Evolutionary conservation across 1,140 invertebrate genomes (phyloP).

Genomic region (Aphelinus certus): DNA sequence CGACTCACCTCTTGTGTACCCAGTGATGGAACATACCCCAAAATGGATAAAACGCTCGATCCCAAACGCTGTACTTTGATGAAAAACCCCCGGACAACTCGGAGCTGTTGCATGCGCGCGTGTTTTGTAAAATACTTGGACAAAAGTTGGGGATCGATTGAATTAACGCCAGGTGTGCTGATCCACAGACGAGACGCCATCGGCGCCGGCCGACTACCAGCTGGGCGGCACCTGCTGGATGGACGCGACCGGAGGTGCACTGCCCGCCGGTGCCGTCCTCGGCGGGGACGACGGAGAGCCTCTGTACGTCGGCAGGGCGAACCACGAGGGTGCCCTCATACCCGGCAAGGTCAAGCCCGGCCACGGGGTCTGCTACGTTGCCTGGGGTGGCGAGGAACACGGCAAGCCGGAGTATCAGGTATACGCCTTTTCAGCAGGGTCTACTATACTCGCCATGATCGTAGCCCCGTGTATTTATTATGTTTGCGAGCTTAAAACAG

Average conservation of each 20-base stretch:
- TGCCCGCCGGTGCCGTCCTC: slow-evolving; percentile 76
- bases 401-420: slow-evolving; percentile 79
- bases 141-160: too few species aligned
- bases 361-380: slow-evolving; percentile 78
- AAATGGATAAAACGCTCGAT: too few species aligned
- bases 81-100: too few species aligned
- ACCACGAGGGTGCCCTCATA: slow-evolving; percentile 78
- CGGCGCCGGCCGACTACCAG: slow-evolving; percentile 51
- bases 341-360: slow-evolving; percentile 81
- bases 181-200: slow-evolving; percentile 36
- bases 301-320: slow-evolving; percentile 77
- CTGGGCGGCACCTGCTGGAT: slow-evolving; percentile 70
- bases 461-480: too few species aligned
- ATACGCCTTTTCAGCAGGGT: background rate
- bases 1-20: too few species aligned
- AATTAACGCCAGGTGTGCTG: too few species aligned
- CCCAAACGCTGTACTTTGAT: too few species aligned
- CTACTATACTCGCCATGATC: too few species aligned
- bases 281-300: slow-evolving; percentile 78
- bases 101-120: too few species aligned
- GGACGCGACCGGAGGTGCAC: slow-evolving; percentile 71
- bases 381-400: slow-evolving; percentile 83
- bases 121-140: too few species aligned
- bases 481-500: too few species aligned
- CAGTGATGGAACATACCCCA: too few species aligned